Evolutionary conservation across 2,888 invertebrate genomes (phyloP), one percentile per base, ranked within the genome.

Genomic region (Drymonia ruficornis): DNA sequence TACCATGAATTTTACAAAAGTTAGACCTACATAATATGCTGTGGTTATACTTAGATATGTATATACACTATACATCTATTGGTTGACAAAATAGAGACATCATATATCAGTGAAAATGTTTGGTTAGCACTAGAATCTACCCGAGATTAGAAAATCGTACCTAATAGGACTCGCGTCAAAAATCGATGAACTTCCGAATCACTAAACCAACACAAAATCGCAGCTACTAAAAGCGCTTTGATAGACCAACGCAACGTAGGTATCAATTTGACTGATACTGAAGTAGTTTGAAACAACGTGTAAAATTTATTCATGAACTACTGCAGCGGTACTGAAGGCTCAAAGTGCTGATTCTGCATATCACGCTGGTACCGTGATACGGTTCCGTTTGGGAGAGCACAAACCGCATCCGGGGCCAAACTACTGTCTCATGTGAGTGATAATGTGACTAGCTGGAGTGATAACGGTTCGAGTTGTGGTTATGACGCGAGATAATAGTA

Each of bases 331-430:
- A 70, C 65, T 74, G 72, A 69, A n/a, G 62, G 65, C 56, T 59
- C 64, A 73, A 76, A 74, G 74, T 69, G 67, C 74, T 74, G 77
- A 79, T 76, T 83, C 72, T 72, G 78, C 78, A 76, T 75, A 72
- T 77, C 71, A 73, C 61, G 70, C 69, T 65, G 68, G 66, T 63
- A 61, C 67, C 68, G 75, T 76, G 78, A 78, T 79, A 75, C 68
- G 68, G 50, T 79, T 74, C 74, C 72, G 73, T 61, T 73, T 60
- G 62, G 51, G 48, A 56, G 70, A 70, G 61, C 49, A 59, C 49
- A 56, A 46, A 56, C 57, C 61, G 67, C 59, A 68, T 72, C 66
- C 67, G 53, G 46, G 28, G 49, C 47, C 58, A 56, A 53, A 55
- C 52, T 46, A 38, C 47, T 55, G 57, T 54, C 47, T 50, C 57